Percentiles rank a stretch among this genome's conserved stretches.
These are phyloP conservation scores for Mobula birostris DNA, from an alignment of 2,113 vertebrate species.

Conservation along the genomic window DNA sequence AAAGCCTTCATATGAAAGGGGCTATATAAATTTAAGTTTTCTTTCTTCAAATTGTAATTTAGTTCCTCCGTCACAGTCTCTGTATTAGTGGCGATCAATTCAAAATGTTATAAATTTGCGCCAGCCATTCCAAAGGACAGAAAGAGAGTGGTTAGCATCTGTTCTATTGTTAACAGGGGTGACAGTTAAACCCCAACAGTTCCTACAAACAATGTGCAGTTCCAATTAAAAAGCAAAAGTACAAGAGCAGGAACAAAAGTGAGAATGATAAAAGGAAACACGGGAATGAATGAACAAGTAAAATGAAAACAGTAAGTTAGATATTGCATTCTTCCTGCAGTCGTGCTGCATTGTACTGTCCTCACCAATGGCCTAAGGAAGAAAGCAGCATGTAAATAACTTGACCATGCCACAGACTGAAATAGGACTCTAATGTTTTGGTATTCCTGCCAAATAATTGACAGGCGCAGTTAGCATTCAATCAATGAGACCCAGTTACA, in stretches of 20 bases:
- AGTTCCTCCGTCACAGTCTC: background rate
- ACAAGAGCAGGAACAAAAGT: background rate
- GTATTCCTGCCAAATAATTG: conserved; percentile 20
- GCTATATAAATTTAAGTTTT: background rate
- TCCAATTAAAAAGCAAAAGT: background rate
- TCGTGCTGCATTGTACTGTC: background rate
- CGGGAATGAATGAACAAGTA: background rate
- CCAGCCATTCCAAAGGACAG: background rate
- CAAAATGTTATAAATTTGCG: background rate
- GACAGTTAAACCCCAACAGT: background rate
- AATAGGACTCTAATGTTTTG: conserved; percentile 13
- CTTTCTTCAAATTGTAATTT: background rate
- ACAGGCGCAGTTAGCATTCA: conserved; percentile 28
- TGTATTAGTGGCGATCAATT: background rate
- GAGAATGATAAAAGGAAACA: background rate
- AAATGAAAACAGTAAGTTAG: background rate
- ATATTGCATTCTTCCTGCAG: conserved; percentile 9
- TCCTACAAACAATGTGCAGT: background rate
- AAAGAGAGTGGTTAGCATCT: background rate
- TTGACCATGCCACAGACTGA: background rate
- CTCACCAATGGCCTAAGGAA: background rate
- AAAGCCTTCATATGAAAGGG: background rate
- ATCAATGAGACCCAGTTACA: conserved; percentile 4
- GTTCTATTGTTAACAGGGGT: background rate
- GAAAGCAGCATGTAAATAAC: conserved; percentile 23